These are phyloP conservation scores for Uropetala carovei DNA, from an alignment of 2,888 invertebrate species.

Conservation along the genomic window DNA sequence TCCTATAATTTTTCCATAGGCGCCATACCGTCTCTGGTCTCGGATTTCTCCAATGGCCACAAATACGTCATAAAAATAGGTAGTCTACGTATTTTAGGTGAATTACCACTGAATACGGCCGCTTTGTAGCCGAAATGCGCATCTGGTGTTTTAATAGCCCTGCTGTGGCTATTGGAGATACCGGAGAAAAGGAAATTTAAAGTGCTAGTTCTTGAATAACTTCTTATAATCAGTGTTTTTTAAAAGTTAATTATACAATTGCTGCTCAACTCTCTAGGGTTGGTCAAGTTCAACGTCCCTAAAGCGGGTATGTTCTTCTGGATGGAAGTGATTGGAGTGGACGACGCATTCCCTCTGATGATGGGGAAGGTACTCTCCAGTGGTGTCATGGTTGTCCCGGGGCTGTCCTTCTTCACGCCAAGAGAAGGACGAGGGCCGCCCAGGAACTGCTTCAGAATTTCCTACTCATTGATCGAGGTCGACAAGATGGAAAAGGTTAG, in stretches of 20 bases:
- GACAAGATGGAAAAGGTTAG: conserved; percentile 81
- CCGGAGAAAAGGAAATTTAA: too few relatives aligned
- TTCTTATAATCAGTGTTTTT: neutral
- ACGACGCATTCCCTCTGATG: conserved; percentile 86
- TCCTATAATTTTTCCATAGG: too few relatives aligned
- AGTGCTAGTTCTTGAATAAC: neutral
- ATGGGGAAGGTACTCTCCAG: conserved; percentile 82
- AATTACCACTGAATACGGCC: too few relatives aligned
- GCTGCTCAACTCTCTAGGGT: conserved; percentile 72
- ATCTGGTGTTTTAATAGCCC: too few relatives aligned
- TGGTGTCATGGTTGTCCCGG: conserved; percentile 84
- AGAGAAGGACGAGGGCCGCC: conserved; percentile 74
- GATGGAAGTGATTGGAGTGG: conserved; percentile 82
- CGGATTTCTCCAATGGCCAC: too few relatives aligned
- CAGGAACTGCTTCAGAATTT: conserved; percentile 82
- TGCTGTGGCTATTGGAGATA: too few relatives aligned
- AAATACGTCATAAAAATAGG: too few relatives aligned
- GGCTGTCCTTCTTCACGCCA: conserved; percentile 82
- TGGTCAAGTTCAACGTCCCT: conserved; percentile 83
- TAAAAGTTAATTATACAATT: too few relatives aligned
- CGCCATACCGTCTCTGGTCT: too few relatives aligned
- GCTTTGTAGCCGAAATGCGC: too few relatives aligned
- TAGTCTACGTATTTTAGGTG: too few relatives aligned
- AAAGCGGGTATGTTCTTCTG: conserved; percentile 88
- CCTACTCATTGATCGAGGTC: conserved; percentile 83